These are phyloP conservation scores for Creontiades dilutus DNA, from an alignment of 2,888 invertebrate genomes.

Conservation along the genomic window DNA sequence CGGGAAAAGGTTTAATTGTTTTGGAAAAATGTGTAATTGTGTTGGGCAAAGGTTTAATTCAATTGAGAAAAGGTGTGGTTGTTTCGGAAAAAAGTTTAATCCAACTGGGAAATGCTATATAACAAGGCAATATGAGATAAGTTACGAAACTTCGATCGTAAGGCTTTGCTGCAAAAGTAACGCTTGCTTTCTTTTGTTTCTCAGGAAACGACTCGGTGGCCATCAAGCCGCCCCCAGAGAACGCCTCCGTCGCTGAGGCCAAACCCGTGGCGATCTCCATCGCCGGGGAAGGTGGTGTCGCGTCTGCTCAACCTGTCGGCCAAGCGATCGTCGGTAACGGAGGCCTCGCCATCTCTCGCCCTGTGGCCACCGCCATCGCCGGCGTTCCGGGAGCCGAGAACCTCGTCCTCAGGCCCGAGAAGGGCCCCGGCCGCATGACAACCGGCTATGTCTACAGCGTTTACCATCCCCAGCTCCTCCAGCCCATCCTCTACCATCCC, in stretches of 20 bases:
- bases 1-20: too few relatives aligned
- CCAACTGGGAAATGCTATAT: too few relatives aligned
- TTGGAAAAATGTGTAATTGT: too few relatives aligned
- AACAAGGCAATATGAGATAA: too few relatives aligned
- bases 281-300: conserved; percentile 82
- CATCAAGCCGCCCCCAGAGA: conserved; percentile 81
- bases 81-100: too few relatives aligned
- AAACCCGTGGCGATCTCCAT: conserved; percentile 83
- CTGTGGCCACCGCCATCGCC: conserved; percentile 87
- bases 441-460: conserved; percentile 72
- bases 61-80: too few relatives aligned
- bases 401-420: conserved; percentile 71
- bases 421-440: conserved; percentile 48
- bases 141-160: too few relatives aligned
- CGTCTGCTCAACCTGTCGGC: conserved; percentile 85
- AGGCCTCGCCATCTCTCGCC: conserved; percentile 85
- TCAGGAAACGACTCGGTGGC: conserved; percentile 78
- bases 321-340: conserved; percentile 86
- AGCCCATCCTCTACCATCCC: conserved; percentile 6
- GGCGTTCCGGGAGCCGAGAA: conserved; percentile 80
- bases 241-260: conserved; percentile 86
- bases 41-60: too few relatives aligned
- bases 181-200: neutral
- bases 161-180: too few relatives aligned
- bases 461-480: conserved; percentile 71